Percentiles rank a stretch among this genome's conserved stretches.
Evolutionary conservation across 2,113 vertebrate genomes (phyloP).

Genomic region (Notechis scutatus): DNA sequence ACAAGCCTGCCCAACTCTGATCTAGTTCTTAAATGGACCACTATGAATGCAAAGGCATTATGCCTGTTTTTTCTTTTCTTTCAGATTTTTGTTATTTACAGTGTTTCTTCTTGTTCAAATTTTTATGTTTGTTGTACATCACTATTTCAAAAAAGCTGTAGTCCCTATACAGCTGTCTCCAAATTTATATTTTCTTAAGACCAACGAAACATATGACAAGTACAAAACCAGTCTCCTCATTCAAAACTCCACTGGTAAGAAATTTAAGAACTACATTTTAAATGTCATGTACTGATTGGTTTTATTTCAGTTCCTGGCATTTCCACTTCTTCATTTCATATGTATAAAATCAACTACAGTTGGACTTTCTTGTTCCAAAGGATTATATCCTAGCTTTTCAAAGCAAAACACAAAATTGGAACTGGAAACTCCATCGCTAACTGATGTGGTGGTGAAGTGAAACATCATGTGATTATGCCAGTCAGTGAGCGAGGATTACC

Average conservation of each 20-base stretch:
- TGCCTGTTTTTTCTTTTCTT: conserved; percentile 27
- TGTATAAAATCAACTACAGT: background rate
- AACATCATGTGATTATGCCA: background rate
- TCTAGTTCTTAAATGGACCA: background rate
- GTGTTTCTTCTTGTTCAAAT: conserved; percentile 83
- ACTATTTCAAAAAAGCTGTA: conserved; percentile 84
- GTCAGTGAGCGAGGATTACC: background rate
- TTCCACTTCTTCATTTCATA: background rate
- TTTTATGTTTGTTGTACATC: conserved; percentile 82
- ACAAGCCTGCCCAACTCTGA: background rate
- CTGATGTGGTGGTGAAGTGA: background rate
- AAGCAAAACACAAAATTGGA: background rate
- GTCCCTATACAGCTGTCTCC: conserved; percentile 81
- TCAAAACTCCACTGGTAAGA: conserved; percentile 87
- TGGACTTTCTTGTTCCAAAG: background rate
- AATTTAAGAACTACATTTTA: background rate
- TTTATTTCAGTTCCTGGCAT: background rate
- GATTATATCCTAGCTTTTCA: background rate
- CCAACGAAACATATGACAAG: conserved; percentile 72
- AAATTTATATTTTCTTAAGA: conserved; percentile 83
- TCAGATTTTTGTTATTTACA: conserved; percentile 85
- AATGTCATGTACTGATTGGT: background rate
- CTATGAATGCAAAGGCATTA: background rate
- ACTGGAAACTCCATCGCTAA: background rate
- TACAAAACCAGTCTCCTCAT: conserved; percentile 86